Base-by-base conservation (phyloP, 2,113 vertebrate species). In the Hiodon tergisus region DNA sequence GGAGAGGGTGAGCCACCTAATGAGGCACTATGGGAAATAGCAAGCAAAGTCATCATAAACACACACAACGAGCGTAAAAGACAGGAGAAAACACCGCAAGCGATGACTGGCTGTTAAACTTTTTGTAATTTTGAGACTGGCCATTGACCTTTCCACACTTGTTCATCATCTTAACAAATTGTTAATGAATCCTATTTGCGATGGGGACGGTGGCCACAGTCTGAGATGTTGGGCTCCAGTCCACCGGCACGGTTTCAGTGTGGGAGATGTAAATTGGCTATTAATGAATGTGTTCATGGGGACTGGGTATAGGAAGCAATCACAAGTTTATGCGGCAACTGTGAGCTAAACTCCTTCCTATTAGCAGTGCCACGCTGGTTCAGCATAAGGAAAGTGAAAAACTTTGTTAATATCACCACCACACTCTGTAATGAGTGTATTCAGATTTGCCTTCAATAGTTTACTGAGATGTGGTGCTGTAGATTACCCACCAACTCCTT, bases 11-110 rank as follows among this genome's bases (percentile, higher is more conserved):
- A 16, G 7, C 52, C 62, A 13, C 53, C 53, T 74, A 66, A 67
- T 67, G 63, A 57, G 65, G 6, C 63, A n/a, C 53, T 52, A 14
- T 10, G 46, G 63, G 73, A 74, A 72, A 60, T 55, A 3, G 50
- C 52, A 55, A 57, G 53, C 53, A 71, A 17, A 0, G n/a, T 16
- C 50, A 65, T 65, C 72, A 55, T 14, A 8, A 31, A 31, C 47
- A 17, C 50, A 8, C 54, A 16, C n/a, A 4, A 59, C 52, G 9
- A 52, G 10, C 46, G n/a, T 6, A 17, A 57, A 57, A 13, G n/a
- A 69, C 48, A 51, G 13, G 9, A 11, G 9, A 54, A 53, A 7
- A 13, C 31, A 10, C 2, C 46, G 16, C 14, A 3, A 16, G 3
- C 61, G 61, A 63, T 63, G 3, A 14, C n/a, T 3, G 11, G 68